These are phyloP conservation scores for Procapra przewalskii DNA, from an alignment of 2,113 vertebrate species.

Conservation along the genomic window DNA sequence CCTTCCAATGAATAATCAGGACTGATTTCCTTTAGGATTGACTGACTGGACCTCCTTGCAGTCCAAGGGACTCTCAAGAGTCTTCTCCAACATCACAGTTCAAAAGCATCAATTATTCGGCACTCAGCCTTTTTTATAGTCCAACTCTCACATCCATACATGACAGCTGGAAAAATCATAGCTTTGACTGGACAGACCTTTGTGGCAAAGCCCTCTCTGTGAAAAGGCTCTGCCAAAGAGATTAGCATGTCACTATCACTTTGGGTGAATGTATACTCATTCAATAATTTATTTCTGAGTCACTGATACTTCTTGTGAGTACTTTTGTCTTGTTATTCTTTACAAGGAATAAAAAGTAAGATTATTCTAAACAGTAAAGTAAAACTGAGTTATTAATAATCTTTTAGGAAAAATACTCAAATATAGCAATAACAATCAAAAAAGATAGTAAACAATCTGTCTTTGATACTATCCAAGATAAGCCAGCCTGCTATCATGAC, in stretches of 20 bases:
- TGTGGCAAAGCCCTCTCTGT: neutral
- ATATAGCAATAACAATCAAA: neutral
- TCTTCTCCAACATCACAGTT: neutral
- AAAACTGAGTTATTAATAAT: neutral
- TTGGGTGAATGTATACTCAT: conserved; percentile 49
- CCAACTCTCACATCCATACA: neutral
- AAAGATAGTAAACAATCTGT: neutral
- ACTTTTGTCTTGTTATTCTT: neutral
- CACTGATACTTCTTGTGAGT: conserved; percentile 39
- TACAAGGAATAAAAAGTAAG: conserved; percentile 6
- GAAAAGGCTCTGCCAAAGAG: conserved; percentile 38
- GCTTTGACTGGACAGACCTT: no score
- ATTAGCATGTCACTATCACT: conserved; percentile 52
- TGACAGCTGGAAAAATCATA: neutral
- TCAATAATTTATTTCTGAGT: conserved; percentile 61
- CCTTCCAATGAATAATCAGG: neutral
- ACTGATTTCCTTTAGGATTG: neutral
- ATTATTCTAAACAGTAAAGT: neutral
- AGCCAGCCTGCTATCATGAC: neutral
- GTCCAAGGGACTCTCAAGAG: neutral
- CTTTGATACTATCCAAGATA: conserved; percentile 10
- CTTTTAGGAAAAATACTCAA: neutral
- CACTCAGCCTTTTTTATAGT: neutral
- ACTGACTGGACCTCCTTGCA: neutral
- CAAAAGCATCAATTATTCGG: neutral